Base-by-base conservation (phyloP, 2,113 vertebrate species). In the Myotis yumanensis region DNA sequence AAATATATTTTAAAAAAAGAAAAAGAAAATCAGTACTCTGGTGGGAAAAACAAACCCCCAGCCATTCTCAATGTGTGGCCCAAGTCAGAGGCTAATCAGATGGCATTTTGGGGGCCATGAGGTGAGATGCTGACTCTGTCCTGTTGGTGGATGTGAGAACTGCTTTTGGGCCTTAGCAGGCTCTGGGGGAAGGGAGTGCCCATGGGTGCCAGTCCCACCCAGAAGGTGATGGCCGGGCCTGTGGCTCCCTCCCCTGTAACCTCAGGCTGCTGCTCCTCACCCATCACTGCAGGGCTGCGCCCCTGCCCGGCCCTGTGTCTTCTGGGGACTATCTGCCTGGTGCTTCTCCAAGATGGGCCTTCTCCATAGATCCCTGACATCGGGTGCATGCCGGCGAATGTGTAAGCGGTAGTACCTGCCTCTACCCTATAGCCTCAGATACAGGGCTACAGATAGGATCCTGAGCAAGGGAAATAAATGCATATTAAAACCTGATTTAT, bases 91-190 rank as follows among this genome's bases (percentile, higher is more conserved):
- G 64, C 73, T 59, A 14, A 3, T 3, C 35, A 0, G 4, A 8
- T 1, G 0, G 81, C 0, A 0, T 40, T n/a, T 28, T 4, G 10
- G 16, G 46, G 11, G n/a, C 32, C 10, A 0, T n/a, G 15, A 18
- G 28, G 11, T 7, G n/a, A 0, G 0, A 7, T 23, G 77, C 57
- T 1, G 1, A 32, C 57, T 73, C 52, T 40, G 1, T 14, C 71
- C 57, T 9, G 4, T 4, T 5, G 32, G 52, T 35, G 32, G 43
- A 66, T 6, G 4, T 80, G 23, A 52, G 51, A 8, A 62, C 12
- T 16, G 11, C 23, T 2, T 48, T 7, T 1, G 14, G 68, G 64
- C 9, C 12, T 17, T 51, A 59, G 17, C 20, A 30, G 69, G 62
- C 52, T 40, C 84, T 30, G 32, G 20, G 64, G 0, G 4, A 51